Evolutionary conservation across 2,888 invertebrate genomes (phyloP).

Genomic region (Nebria salina): DNA sequence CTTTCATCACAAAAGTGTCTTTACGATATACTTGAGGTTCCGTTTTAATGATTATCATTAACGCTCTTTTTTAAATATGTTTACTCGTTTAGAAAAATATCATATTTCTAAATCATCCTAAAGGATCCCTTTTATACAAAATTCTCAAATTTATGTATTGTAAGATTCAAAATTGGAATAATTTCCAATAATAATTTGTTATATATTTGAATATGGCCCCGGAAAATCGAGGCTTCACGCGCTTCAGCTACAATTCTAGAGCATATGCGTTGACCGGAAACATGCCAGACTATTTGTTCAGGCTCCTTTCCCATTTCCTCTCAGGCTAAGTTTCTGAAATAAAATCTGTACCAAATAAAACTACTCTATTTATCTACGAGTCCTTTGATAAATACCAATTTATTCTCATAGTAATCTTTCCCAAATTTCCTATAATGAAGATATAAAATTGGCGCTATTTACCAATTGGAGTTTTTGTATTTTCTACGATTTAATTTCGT

Average conservation of each 20-base stretch:
- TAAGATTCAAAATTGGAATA: too few species aligned
- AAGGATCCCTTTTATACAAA: too few species aligned
- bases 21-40: neutral
- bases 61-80: too few species aligned
- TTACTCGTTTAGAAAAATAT: too few species aligned
- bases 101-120: too few species aligned
- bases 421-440: neutral
- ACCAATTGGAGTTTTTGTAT: neutral
- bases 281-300: constrained; percentile 16
- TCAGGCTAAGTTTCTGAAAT: neutral
- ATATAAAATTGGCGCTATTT: neutral
- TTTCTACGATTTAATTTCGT: neutral
- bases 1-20: too few species aligned
- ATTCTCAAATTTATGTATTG: too few species aligned
- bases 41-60: neutral
- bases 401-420: neutral
- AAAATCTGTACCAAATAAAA: neutral
- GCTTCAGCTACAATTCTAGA: neutral
- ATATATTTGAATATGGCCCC: neutral
- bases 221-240: neutral
- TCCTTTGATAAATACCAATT: neutral
- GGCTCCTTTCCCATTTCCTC: neutral
- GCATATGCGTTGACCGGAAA: constrained; percentile 12
- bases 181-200: too few species aligned
- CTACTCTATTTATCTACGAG: neutral